Conservation (phyloP, 2,113 vertebrate species). For the Gadus chalcogrammus region DNA sequence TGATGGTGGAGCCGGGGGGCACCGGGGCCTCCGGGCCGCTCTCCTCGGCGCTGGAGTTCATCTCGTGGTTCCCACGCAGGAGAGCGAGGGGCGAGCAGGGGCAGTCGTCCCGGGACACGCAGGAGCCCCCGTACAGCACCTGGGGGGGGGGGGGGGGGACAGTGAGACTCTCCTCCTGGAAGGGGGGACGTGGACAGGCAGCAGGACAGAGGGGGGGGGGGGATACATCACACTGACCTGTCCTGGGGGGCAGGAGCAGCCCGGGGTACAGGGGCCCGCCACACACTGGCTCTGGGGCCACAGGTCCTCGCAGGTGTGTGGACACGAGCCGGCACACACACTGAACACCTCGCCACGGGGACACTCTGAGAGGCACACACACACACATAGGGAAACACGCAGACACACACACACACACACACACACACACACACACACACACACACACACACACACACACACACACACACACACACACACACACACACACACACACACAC, state of each 20-base stretch:
- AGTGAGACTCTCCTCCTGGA: not conserved
- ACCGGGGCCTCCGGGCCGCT: slow-evolving; percentile 35
- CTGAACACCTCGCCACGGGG: slow-evolving; percentile 68
- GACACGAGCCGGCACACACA: slow-evolving; percentile 75
- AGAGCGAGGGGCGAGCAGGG: slow-evolving; percentile 66
- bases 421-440: not conserved
- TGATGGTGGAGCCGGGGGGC: slow-evolving; percentile 63
- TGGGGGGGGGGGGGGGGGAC: slow-evolving; percentile 28
- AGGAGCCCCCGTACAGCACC: slow-evolving; percentile 72
- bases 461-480: not conserved
- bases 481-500: not conserved
- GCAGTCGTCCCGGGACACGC: slow-evolving; percentile 65
- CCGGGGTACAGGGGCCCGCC: slow-evolving; percentile 59
- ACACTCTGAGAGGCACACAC: slow-evolving; percentile 69
- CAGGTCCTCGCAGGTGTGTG: slow-evolving; percentile 76
- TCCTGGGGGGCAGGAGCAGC: slow-evolving; percentile 66
- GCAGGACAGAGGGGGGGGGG: not conserved
- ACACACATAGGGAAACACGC: not conserved
- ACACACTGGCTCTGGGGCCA: slow-evolving; percentile 73
- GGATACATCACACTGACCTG: slow-evolving; percentile 62
- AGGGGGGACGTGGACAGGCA: not conserved
- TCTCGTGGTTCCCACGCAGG: slow-evolving; percentile 36
- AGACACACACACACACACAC: not conserved
- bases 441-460: not conserved
- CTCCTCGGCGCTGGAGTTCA: slow-evolving; percentile 58